These are phyloP conservation scores for Scaptodrosophila latifasciaeformis DNA, from an alignment of 2,888 invertebrate species.

Conservation along the genomic window DNA sequence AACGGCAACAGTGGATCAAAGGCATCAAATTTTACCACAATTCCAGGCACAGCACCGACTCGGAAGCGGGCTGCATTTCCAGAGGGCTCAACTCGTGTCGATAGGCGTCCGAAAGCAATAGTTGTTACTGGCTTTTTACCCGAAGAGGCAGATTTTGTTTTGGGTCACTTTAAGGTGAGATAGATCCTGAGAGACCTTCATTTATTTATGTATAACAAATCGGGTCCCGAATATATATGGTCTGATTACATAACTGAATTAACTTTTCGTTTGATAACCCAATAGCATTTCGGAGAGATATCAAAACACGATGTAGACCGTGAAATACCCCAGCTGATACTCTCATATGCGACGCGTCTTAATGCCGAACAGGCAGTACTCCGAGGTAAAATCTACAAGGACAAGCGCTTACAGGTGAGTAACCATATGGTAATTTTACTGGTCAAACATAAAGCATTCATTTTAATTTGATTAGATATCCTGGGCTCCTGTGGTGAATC, in stretches of 20 bases:
- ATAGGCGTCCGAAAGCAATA: conserved; percentile 90
- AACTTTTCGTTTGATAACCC: not conserved
- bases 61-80: conserved; percentile 70
- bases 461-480: conserved; percentile 45
- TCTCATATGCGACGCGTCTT: conserved; percentile 74
- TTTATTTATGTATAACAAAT: not conserved
- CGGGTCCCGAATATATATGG: not conserved
- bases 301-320: conserved; percentile 86
- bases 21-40: conserved; percentile 22
- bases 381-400: conserved; percentile 79
- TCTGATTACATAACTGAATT: not conserved
- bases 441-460: not conserved
- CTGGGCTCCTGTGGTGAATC: conserved; percentile 67
- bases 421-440: not conserved
- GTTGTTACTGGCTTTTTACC: conserved; percentile 90
- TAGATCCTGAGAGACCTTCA: not conserved
- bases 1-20: conserved; percentile 34
- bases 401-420: conserved; percentile 85
- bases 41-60: conserved; percentile 40
- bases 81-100: conserved; percentile 78
- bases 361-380: conserved; percentile 74
- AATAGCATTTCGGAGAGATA: conserved; percentile 90
- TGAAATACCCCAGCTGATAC: conserved; percentile 79
- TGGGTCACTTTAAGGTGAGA: conserved; percentile 90
- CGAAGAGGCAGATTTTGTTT: conserved; percentile 87